Evolutionary conservation across 1,140 invertebrate genomes (phyloP).

Genomic region (Drosophila athabasca): DNA sequence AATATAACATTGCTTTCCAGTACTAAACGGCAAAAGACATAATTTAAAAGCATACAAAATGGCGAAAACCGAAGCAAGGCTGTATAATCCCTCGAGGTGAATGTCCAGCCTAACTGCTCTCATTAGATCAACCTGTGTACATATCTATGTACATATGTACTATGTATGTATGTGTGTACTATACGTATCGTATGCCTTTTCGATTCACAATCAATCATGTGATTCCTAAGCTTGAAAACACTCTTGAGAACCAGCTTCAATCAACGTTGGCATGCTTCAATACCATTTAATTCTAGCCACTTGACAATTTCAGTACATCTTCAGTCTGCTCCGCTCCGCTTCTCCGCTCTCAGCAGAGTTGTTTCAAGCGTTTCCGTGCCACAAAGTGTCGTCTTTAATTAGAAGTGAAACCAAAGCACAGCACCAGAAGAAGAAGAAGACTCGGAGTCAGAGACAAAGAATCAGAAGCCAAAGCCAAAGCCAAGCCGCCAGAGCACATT

Average conservation of each 20-base stretch:
- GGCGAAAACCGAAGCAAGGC: too few relatives aligned
- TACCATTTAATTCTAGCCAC: slow-evolving; percentile 46
- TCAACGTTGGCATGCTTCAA: slow-evolving; percentile 19
- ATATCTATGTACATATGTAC: too few relatives aligned
- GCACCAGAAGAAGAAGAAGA: slow-evolving; percentile 21
- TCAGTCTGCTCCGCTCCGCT: slow-evolving; percentile 4
- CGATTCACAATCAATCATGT: background rate
- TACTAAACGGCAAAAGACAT: too few relatives aligned
- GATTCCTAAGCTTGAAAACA: background rate
- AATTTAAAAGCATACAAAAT: too few relatives aligned
- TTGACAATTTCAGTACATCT: slow-evolving; percentile 13
- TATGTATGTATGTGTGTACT: too few relatives aligned
- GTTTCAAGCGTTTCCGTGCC: slow-evolving; percentile 65
- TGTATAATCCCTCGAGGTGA: too few relatives aligned
- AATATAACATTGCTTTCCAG: too few relatives aligned
- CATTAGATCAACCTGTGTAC: too few relatives aligned
- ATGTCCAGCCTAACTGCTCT: too few relatives aligned
- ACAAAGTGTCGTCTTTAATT: slow-evolving; percentile 80
- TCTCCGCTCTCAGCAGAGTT: slow-evolving; percentile 23
- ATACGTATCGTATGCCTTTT: background rate
- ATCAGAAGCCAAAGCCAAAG: slow-evolving; percentile 1
- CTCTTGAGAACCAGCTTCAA: slow-evolving; percentile 1
- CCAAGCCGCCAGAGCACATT: too few relatives aligned
- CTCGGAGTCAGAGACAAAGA: slow-evolving; percentile 30
- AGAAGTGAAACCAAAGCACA: slow-evolving; percentile 60